phyloP scores from a whole-genome alignment of 2,113 vertebrate genomes.

The Microcebus murinus region DNA sequence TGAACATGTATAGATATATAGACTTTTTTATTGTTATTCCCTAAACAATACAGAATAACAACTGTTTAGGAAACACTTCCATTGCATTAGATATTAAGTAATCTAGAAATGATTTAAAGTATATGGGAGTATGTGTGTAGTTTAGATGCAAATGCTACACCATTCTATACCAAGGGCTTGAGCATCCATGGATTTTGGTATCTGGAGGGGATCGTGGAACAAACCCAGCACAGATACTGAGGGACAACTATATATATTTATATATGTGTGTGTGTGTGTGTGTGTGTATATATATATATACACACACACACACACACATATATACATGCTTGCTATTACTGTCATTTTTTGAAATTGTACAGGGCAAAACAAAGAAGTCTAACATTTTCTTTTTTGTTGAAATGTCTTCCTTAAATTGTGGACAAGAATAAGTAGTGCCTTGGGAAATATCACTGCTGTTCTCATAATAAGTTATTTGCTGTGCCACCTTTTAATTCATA shows the following conservation, averaged over 20 bases:
- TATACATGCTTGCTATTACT: neutral
- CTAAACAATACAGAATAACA: neutral
- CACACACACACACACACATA: too few species aligned
- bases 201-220: neutral
- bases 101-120: neutral
- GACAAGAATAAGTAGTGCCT: neutral
- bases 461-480: neutral
- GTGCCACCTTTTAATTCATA: neutral
- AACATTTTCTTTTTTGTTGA: neutral
- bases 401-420: neutral
- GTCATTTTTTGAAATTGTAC: neutral
- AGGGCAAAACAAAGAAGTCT: neutral
- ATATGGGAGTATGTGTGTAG: neutral
- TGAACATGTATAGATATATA: neutral
- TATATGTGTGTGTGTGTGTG: too few species aligned
- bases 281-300: too few species aligned
- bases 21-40: neutral
- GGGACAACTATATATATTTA: too few species aligned
- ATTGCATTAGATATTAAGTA: neutral
- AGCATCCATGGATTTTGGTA: neutral
- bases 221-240: neutral
- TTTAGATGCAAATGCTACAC: neutral
- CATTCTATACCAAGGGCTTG: neutral
- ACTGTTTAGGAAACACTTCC: neutral
- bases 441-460: neutral